These are phyloP conservation scores for Aspiorhynchus laticeps DNA, from an alignment of 2,113 vertebrate species.

Conservation along the genomic window DNA sequence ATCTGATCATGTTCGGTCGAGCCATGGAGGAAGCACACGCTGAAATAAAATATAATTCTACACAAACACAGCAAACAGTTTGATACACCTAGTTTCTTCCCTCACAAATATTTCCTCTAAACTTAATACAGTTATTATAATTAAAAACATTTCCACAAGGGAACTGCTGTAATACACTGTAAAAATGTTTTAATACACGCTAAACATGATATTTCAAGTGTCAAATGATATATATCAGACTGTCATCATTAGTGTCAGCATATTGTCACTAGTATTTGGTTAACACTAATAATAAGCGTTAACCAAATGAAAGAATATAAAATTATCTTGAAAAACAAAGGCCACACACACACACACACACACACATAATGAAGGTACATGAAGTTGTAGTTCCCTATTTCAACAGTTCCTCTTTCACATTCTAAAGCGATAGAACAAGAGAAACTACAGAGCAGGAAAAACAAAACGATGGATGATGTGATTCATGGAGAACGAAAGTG, in stretches of 20 bases:
- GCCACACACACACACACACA: constrained; percentile 24
- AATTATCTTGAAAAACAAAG: background rate
- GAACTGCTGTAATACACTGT: background rate
- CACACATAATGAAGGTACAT: background rate
- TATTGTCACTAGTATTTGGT: background rate
- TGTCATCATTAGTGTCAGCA: background rate
- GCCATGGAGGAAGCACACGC: constrained; percentile 37
- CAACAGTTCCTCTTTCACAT: constrained; percentile 22
- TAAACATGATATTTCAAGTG: background rate
- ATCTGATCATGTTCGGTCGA: constrained; percentile 46
- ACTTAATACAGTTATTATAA: background rate
- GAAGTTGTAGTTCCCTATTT: constrained; percentile 29
- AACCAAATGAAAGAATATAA: background rate
- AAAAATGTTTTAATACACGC: background rate
- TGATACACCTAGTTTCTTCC: background rate
- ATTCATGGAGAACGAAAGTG: background rate
- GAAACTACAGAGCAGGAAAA: background rate
- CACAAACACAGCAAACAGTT: background rate
- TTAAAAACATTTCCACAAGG: background rate
- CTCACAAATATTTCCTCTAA: background rate
- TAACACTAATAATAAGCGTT: background rate
- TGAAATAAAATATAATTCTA: background rate
- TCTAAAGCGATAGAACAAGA: background rate
- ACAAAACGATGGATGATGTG: background rate
- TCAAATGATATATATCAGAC: background rate